Base-by-base conservation (phyloP, 1,140 invertebrate genomes). In the Uloborus diversus region DNA sequence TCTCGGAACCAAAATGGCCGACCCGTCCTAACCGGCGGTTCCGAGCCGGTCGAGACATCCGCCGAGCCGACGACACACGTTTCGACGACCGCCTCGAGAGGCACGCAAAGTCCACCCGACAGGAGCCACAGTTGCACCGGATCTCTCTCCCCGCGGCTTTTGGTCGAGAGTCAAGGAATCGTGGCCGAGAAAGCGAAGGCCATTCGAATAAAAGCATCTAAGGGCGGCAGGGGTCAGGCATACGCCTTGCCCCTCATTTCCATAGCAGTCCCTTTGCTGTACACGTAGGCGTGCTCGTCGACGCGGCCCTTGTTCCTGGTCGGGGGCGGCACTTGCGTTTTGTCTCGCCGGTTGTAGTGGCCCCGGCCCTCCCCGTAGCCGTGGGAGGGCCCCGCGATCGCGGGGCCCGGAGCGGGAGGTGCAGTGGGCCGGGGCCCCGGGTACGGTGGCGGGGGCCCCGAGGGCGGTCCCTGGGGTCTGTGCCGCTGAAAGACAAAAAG, bases 281-380 rank as follows among this genome's bases (percentile, higher is more conserved):
- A 81, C 4, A 68, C 61, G 37, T 75, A 73, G 5, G 70, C 61
- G 25, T 73, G 62, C 27, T 73, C 70, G 35, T 66, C 56, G 20
- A 59, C n/a, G 4, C 35, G 51, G 11, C 25, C 47, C 23, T 75
- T 75, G 49, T 61, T 57, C 42, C 61, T 42, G 1, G 49, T 51
- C 4, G 53, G 17, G 0, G 42, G 73, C 4, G 35, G 35, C 11
- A 28, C 25, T 13, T 66, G 70, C 3, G 37, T 27, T 30, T 75
- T 69, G 11, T 68, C 51, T 14, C 73, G 42, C 3, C 87, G 84
- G 86, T 93, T 93, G 85, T 93, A 92, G 56, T 87, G 87, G 81
- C 91, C 90, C 83, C 92, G 87, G 17, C 91, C 91, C 84, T 92
- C 91, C 9, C 91, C 90, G 82, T 92, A 92, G 9, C 91, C 91